Percentiles rank a stretch among this genome's conserved stretches.
Evolutionary conservation across 2,113 vertebrate species (phyloP).

Genomic region (Salvelinus fontinalis): DNA sequence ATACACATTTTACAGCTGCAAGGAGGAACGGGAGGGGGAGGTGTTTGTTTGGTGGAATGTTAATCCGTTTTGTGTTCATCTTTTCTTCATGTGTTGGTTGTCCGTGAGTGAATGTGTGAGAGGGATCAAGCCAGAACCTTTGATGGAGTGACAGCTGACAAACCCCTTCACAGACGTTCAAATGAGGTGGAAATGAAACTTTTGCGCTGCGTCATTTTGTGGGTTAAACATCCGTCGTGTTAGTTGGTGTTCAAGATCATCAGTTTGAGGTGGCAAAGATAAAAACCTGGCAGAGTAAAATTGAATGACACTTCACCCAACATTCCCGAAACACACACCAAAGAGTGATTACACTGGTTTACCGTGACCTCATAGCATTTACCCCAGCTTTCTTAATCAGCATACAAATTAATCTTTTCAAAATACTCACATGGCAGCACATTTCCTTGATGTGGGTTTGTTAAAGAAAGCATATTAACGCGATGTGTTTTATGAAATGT

Average conservation of each 20-base stretch:
- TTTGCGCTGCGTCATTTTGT: too few species aligned
- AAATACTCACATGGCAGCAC: slow-evolving; percentile 30
- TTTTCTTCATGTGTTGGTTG: slow-evolving; percentile 18
- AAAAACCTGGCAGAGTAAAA: too few species aligned
- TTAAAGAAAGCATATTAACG: slow-evolving; percentile 59
- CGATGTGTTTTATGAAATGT: slow-evolving; percentile 57
- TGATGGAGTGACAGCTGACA: slow-evolving; percentile 31
- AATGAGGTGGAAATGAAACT: background rate
- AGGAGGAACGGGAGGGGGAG: slow-evolving; percentile 4
- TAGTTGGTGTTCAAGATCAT: too few species aligned
- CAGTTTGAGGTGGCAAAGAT: too few species aligned
- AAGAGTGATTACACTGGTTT: slow-evolving; percentile 6
- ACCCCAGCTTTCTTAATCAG: background rate
- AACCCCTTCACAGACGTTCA: slow-evolving; percentile 27
- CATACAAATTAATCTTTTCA: slow-evolving; percentile 5
- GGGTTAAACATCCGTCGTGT: too few species aligned
- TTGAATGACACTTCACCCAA: too few species aligned
- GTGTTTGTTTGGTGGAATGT: slow-evolving; percentile 18
- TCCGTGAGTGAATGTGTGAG: background rate
- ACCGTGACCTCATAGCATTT: background rate
- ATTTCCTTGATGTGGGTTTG: slow-evolving; percentile 50
- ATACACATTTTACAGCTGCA: slow-evolving; percentile 23
- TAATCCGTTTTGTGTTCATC: slow-evolving; percentile 22
- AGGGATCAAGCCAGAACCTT: slow-evolving; percentile 2
- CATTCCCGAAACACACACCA: background rate